Evolutionary conservation across 1,140 invertebrate genomes (phyloP), one percentile per base, ranked within the genome.

Genomic region (Ceratitis capitata): DNA sequence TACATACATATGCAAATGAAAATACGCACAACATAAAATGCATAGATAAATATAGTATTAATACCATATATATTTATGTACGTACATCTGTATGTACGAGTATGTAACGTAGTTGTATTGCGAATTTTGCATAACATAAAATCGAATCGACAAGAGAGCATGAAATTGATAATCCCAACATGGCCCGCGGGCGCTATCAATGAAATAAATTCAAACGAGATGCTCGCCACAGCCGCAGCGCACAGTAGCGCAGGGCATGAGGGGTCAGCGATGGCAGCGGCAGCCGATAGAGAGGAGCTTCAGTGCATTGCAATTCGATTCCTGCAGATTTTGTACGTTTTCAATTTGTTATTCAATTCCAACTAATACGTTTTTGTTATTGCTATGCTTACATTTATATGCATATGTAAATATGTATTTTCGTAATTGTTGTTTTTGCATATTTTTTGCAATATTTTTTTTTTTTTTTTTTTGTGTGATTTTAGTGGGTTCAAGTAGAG

Each of bases 121-220:
- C 45, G 42, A 45, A 39, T 45, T n/a, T 45, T 42, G 69, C 69
- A 78, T 78, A 45, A 78, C 69, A 78, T 78, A 47, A 78, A 78
- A 78, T 78, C 69, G 69, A 78, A 78, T 78, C 69, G 69, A 78
- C 69, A 78, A 45, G 69, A 78, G 35, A 78, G 69, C 39, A 78
- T 78, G 69, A 32, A 78, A 78, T 78, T 78, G 69, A 78, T 45
- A 78, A 78, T 78, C 69, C 39, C 69, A 78, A 78, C 69, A 45
- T 78, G 69, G 39, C 69, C 69, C 69, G 69, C 69, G 69, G 69
- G 69, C 69, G 39, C 69, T 23, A 78, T 78, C 69, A 78, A 78
- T 78, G 69, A 78, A 78, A 78, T 78, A 78, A 78, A 42, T 47
- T 78, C 69, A 78, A 78, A 78, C 69, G 69, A 78, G 69, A 78